Conservation (phyloP, 2,888 invertebrate species). For the Agriotes lineatus region DNA sequence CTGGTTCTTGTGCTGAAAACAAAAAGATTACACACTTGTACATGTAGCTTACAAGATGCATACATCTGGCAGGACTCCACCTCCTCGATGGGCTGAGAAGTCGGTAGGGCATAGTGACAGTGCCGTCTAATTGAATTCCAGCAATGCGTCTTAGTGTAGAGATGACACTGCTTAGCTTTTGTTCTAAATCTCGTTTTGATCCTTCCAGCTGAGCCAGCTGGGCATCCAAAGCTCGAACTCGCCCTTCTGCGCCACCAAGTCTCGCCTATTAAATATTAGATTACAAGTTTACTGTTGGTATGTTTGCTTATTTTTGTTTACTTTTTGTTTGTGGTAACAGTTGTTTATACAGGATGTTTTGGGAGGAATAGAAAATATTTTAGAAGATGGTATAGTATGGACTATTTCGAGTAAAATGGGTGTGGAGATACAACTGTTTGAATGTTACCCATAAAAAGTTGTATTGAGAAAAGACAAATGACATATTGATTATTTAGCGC, state of each 20-base stretch:
- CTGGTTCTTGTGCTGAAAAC: constrained; percentile 68
- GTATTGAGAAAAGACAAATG: too few species aligned
- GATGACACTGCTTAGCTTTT: constrained; percentile 87
- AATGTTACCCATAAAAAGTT: too few species aligned
- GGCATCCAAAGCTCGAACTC: constrained; percentile 87
- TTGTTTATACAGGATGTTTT: too few species aligned
- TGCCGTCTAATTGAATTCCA: constrained; percentile 88
- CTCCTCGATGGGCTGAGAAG: constrained; percentile 82
- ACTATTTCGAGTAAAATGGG: too few species aligned
- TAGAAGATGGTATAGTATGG: too few species aligned
- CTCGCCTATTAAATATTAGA: too few species aligned
- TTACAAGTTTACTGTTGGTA: too few species aligned
- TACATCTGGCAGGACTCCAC: constrained; percentile 82
- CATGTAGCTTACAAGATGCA: constrained; percentile 15
- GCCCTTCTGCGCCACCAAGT: constrained; percentile 85
- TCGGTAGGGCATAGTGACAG: constrained; percentile 76
- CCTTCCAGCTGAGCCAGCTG: constrained; percentile 83
- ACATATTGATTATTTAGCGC: too few species aligned
- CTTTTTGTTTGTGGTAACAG: too few species aligned
- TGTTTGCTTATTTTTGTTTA: too few species aligned
- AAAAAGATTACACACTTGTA: background rate
- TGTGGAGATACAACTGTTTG: too few species aligned
- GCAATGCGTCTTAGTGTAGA: constrained; percentile 89
- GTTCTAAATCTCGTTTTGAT: constrained; percentile 85
- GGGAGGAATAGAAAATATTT: too few species aligned